These are phyloP conservation scores for Thereuonema tuberculata DNA, from an alignment of 1,140 invertebrate genomes.

Conservation along the genomic window DNA sequence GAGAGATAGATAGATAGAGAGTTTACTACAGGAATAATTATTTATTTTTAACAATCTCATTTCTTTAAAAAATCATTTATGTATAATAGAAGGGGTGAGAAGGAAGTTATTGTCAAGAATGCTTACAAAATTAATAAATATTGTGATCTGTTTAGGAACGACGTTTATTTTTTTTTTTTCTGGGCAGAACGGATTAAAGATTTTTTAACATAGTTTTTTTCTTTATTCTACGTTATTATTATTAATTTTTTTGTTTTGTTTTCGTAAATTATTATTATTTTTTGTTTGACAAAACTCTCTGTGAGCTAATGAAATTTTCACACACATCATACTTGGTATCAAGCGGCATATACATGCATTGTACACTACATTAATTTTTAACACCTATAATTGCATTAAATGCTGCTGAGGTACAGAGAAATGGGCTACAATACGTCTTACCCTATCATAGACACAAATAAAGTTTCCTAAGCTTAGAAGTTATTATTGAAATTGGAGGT, in stretches of 20 bases:
- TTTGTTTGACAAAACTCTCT: too few relatives aligned
- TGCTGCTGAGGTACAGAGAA: background rate
- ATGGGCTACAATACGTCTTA: background rate
- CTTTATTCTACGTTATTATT: too few relatives aligned
- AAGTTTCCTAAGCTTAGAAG: conserved; percentile 6
- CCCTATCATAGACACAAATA: conserved; percentile 6
- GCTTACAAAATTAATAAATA: conserved; percentile 4
- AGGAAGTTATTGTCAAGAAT: background rate
- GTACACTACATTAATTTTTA: background rate
- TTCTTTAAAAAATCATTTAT: too few relatives aligned
- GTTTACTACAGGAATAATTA: too few relatives aligned
- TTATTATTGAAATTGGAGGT: too few relatives aligned
- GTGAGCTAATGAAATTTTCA: conserved; percentile 2
- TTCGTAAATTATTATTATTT: too few relatives aligned
- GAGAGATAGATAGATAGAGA: too few relatives aligned
- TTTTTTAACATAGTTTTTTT: background rate
- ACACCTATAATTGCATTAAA: background rate
- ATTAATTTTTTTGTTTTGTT: too few relatives aligned
- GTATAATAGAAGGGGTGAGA: too few relatives aligned
- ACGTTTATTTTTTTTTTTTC: too few relatives aligned
- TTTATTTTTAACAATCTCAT: too few relatives aligned
- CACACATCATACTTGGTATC: background rate
- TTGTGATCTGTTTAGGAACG: conserved; percentile 2
- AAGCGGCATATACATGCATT: background rate
- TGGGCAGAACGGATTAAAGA: conserved; percentile 8